Evolutionary conservation across 2,888 invertebrate species (phyloP), one percentile per base, ranked within the genome.

Genomic region (Notocelia uddmanniana): DNA sequence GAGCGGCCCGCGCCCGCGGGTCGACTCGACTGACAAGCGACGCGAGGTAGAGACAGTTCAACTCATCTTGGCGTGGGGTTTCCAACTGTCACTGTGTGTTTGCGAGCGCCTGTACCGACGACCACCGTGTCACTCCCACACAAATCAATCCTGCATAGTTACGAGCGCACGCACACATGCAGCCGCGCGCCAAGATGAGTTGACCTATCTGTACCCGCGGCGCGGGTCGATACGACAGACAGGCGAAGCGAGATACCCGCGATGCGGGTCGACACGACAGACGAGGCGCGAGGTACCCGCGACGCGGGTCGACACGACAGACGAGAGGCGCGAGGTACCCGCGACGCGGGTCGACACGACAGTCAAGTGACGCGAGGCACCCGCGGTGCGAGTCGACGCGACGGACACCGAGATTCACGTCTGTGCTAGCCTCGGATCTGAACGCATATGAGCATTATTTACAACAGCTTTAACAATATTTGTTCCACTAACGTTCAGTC

Each of bases 231-330:
- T 26, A 15, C 31, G 0, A 15, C 26, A 8, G 26, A n/a, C n/a
- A n/a, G n/a, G n/a, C n/a, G n/a, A n/a, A 3, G 26, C 5, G 26
- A 26, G 26, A 2, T 3, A 26, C 5, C 26, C 26, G 26, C 2
- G 2, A 5, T 5, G 85, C 83, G 74, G 68, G 41, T 68, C 76
- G 78, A 76, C 77, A 26, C 34, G 48, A 18, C 19, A 50, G 58
- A 34, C 54, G 69, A n/a, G 34, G 50, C 26, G n/a, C 37, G 19
- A 10, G 50, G 10, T 19, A 19, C 48, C 9, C 50, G 68, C 23
- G 48, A 31, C 37, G 2, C 41, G 3, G n/a, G 26, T 26, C n/a
- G 1, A 10, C 31, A 10, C 34, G 1, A n/a, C 31, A 0, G 37
- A 13, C 37, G 13, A 13, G 10, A 1, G 37, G 13, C 37, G 37